Percentiles rank a stretch among this genome's conserved stretches.
phyloP scores from a whole-genome alignment of 2,888 invertebrate species.

The Peribatodes rhomboidaria region DNA sequence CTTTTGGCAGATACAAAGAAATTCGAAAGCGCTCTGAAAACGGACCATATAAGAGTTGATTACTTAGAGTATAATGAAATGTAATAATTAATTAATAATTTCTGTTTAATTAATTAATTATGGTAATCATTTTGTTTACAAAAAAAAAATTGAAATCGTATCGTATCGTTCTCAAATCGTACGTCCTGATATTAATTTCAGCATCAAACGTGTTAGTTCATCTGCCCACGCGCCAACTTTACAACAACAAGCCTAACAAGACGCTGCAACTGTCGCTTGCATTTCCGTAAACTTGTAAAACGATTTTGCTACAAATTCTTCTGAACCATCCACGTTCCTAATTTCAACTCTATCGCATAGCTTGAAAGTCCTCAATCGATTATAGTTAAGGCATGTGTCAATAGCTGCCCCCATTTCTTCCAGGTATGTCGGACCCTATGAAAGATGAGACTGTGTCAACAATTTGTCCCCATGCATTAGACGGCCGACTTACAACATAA shows the following conservation, averaged over 20 bases:
- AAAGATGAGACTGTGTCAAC: constrained; percentile 84
- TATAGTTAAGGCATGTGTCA: constrained; percentile 27
- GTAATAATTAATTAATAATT: too few species aligned
- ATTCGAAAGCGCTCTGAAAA: too few species aligned
- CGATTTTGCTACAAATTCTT: constrained; percentile 60
- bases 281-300: constrained; percentile 71
- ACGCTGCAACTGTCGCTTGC: constrained; percentile 74
- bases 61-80: too few species aligned
- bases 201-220: constrained; percentile 66
- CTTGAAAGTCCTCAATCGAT: constrained; percentile 54
- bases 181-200: neutral
- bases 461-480: constrained; percentile 81
- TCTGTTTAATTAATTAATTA: too few species aligned
- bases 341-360: constrained; percentile 41
- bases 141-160: neutral
- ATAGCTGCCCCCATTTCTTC: constrained; percentile 62
- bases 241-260: constrained; percentile 68
- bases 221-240: constrained; percentile 74
- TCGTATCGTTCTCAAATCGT: neutral
- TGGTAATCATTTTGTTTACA: neutral
- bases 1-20: too few species aligned
- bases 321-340: constrained; percentile 46
- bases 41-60: too few species aligned
- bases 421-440: constrained; percentile 78
- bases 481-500: constrained; percentile 76